Conservation (phyloP, 2,113 vertebrate genomes). For the Cephalopholis sonnerati region DNA sequence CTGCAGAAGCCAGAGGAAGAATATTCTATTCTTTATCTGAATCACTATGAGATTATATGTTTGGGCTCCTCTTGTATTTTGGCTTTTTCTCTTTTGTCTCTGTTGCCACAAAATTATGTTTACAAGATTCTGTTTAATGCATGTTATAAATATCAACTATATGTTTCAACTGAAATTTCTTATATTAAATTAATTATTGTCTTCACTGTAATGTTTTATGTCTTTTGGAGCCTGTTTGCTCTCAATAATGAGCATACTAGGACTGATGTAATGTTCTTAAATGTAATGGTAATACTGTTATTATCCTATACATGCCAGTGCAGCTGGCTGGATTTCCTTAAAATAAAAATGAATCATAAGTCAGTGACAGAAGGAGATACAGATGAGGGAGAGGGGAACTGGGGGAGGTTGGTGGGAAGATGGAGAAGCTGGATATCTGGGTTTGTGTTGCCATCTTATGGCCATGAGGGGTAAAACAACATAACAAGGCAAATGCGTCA, state of each 20-base stretch:
- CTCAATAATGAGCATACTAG: not conserved
- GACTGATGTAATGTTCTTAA: not conserved
- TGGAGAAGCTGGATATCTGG: constrained; percentile 33
- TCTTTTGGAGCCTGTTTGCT: not conserved
- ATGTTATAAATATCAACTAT: not conserved
- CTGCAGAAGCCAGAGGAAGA: not conserved
- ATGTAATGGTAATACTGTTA: not conserved
- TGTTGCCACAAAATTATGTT: not conserved
- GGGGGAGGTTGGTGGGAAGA: not conserved
- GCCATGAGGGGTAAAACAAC: constrained; percentile 50
- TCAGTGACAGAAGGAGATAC: not conserved
- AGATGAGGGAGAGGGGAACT: not conserved
- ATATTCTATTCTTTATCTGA: not conserved
- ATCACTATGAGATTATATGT: not conserved
- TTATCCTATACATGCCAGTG: constrained; percentile 6
- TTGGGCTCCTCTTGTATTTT: not conserved
- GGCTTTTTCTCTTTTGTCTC: not conserved
- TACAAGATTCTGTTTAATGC: not conserved
- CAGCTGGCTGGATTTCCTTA: constrained; percentile 15
- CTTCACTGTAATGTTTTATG: not conserved
- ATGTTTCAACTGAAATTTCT: not conserved
- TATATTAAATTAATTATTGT: not conserved
- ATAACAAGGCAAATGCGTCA: constrained; percentile 37
- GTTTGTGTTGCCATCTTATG: constrained; percentile 77
- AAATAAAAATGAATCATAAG: constrained; percentile 12